These are phyloP conservation scores for Triplophysa siluroides DNA, from an alignment of 2,113 vertebrate genomes.

Conservation along the genomic window DNA sequence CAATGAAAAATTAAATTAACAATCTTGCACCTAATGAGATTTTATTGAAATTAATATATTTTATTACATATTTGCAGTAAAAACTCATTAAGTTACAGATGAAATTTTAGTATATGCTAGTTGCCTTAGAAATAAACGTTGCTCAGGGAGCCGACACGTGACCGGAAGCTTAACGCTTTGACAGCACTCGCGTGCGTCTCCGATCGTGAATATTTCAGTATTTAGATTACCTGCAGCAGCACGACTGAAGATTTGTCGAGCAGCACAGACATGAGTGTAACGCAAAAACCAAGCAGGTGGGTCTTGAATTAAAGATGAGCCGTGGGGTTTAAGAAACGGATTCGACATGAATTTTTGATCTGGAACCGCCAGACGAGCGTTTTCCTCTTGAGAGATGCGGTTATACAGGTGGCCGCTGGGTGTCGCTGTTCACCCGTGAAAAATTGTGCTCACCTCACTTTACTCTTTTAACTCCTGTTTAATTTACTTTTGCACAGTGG, in stretches of 20 bases:
- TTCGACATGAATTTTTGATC: conserved; percentile 53
- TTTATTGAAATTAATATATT: too few species aligned
- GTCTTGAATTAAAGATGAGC: conserved; percentile 59
- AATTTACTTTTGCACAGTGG: too few species aligned
- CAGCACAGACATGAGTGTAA: conserved; percentile 52
- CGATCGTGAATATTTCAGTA: conserved; percentile 51
- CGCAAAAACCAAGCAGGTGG: conserved; percentile 55
- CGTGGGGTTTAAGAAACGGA: conserved; percentile 50
- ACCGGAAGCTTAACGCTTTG: too few species aligned
- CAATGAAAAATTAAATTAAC: too few species aligned
- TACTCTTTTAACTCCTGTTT: background rate
- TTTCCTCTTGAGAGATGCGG: background rate
- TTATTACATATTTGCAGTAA: too few species aligned
- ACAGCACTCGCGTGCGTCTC: conserved; percentile 5
- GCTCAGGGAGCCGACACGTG: too few species aligned
- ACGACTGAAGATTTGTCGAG: conserved; percentile 54
- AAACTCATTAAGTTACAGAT: too few species aligned
- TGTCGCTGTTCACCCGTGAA: conserved; percentile 65
- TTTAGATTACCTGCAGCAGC: conserved; percentile 54
- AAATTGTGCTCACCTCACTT: conserved; percentile 9
- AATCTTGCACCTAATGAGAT: too few species aligned
- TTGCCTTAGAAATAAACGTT: too few species aligned
- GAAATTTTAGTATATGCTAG: too few species aligned
- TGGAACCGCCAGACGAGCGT: conserved; percentile 29
- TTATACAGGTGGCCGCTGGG: conserved; percentile 60